A percentile compares a stretch with the other conserved stretches of the same genome.
Conservation (phyloP, 2,888 invertebrate species). For the Amphipyra berbera region DNA sequence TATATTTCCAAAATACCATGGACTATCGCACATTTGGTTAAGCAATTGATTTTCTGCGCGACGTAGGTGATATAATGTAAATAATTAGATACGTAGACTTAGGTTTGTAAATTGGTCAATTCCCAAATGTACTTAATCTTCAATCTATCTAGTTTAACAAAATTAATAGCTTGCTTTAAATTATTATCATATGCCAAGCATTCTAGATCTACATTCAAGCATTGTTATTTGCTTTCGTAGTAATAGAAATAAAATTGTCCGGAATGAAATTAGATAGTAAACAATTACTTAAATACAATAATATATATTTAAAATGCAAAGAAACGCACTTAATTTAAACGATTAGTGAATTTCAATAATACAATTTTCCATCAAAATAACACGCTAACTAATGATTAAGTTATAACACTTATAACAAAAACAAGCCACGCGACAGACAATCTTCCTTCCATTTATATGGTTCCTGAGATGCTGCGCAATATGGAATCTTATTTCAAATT, state of each 20-base stretch:
- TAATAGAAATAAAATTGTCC: conserved; percentile 67
- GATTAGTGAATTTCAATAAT: conserved; percentile 6
- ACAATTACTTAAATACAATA: conserved; percentile 21
- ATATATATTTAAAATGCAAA: conserved; percentile 16
- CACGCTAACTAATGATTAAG: conserved; percentile 1
- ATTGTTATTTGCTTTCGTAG: conserved; percentile 78
- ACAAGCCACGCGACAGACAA: conserved; percentile 1
- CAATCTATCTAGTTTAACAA: conserved; percentile 72
- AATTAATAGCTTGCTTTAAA: conserved; percentile 78
- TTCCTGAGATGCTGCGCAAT: conserved; percentile 15
- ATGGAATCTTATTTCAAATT: no score
- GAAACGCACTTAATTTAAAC: conserved; percentile 16
- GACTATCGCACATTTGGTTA: conserved; percentile 32
- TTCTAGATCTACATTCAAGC: conserved; percentile 69
- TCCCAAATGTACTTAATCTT: conserved; percentile 77
- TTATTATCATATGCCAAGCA: conserved; percentile 70
- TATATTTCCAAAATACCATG: conserved; percentile 13
- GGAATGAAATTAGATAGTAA: conserved; percentile 40
- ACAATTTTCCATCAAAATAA: conserved; percentile 7
- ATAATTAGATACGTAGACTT: conserved; percentile 74
- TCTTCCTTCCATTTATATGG: conserved; percentile 14
- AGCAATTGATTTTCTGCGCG: conserved; percentile 60
- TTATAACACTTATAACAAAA: neutral
- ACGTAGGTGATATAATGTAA: conserved; percentile 67
- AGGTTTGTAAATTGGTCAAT: conserved; percentile 87